Evolutionary conservation across 2,797 vertebrate species (phyloP), one percentile per base, ranked within the genome.

Genomic region (Syngnathus rostellatus): DNA sequence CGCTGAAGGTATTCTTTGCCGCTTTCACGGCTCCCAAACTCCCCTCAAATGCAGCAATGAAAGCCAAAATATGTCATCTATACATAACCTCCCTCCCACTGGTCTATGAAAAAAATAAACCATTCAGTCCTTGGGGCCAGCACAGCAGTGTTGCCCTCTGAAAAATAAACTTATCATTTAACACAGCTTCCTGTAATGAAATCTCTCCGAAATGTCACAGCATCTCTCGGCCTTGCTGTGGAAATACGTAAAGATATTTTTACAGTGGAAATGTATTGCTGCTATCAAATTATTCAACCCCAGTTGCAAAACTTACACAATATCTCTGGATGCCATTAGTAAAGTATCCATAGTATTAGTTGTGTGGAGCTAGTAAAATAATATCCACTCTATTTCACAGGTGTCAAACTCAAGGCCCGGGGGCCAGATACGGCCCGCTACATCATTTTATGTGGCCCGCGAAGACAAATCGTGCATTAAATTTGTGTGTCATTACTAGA

Each of bases 1-100:
- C 6, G 31, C 55, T 57, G 55, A 38, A 57, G 17, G 2, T 2
- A 37, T 38, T 57, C 14, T 4, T 37, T 57, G 72, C 68, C 71
- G 46, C 72, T 81, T 85, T 82, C 61, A 66, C 61, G 73, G 66
- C 66, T 37, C 12, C 6, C 14, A 57, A 8, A 38, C 77, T 82
- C 55, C 14, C 7, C 55, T 37, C 55, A 17, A 78, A 83, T 79
- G 76, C 76, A 78, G 80, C 67, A 76, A 86, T 83, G 83, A 80
- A 84, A 80, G 83, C 70, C 69, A 73, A 79, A 83, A 83, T 78
- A 60, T 50, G 58, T 64, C 67, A 60, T 68, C 72, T 63, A 78
- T 77, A 72, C 71, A 79, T 69, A 77, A 75, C 75, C 68, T 70
- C 62, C 66, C 59, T 62, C 76, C 75, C 66, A 68, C 6, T 11